These are phyloP conservation scores for Salvelinus alpinus DNA, from an alignment of 2,113 vertebrate genomes.

Conservation along the genomic window DNA sequence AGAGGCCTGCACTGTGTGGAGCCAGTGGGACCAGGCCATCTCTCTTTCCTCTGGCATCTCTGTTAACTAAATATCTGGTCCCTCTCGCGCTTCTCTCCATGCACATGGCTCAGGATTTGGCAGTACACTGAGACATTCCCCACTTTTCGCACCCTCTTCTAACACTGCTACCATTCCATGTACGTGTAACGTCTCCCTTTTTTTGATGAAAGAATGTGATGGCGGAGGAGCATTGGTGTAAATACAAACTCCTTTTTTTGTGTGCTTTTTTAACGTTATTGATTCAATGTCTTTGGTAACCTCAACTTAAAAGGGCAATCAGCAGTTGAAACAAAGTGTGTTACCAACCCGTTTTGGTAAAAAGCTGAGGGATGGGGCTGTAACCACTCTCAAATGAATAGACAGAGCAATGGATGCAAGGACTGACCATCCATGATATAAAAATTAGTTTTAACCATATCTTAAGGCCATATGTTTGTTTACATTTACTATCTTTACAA, in stretches of 20 bases:
- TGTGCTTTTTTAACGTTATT: constrained; percentile 39
- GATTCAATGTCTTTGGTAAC: constrained; percentile 22
- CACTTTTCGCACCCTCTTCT: constrained; percentile 17
- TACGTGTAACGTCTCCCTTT: constrained; percentile 17
- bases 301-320: not conserved
- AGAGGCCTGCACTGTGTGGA: constrained; percentile 17
- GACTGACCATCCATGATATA: too few relatives aligned
- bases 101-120: constrained; percentile 22
- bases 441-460: too few relatives aligned
- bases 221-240: constrained; percentile 56
- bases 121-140: constrained; percentile 48
- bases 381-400: too few relatives aligned
- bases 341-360: not conserved
- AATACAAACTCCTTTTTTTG: constrained; percentile 41
- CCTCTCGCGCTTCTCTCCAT: not conserved
- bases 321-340: not conserved
- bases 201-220: constrained; percentile 46
- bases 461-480: too few relatives aligned
- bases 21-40: constrained; percentile 17
- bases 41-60: constrained; percentile 43
- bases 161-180: constrained; percentile 17
- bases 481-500: too few relatives aligned
- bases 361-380: not conserved
- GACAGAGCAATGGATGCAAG: too few relatives aligned
- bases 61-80: constrained; percentile 15